Evolutionary conservation across 1,140 invertebrate species (phyloP), one percentile per base, ranked within the genome.

Genomic region (Gonatopus flavifemur): DNA sequence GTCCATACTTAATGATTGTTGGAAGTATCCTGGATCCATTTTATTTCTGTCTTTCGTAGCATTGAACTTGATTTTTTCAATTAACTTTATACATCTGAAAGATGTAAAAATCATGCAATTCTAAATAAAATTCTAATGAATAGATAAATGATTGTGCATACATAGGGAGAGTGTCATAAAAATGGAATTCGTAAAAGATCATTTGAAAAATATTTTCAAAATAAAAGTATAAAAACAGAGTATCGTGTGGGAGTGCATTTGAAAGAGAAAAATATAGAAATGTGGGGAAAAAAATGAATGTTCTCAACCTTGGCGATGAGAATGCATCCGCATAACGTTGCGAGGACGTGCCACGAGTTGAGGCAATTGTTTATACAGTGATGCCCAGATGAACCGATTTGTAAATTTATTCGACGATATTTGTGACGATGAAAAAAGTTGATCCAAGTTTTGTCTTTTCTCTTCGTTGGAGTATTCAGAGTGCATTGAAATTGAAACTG

Each of bases 1-100:
- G 16, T 78, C 69, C 55, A 74, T 66, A 36, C 75, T 71, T 32
- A 71, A 19, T 4, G 73, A 66, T 24, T 72, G 41, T 22, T 57
- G 63, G 39, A 73, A 76, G 36, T 67, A 75, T 45, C 32, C 59
- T 13, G 64, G 57, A 48, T 62, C 69, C 66, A 75, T 69, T 30
- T 59, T 57, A 47, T 39, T 46, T 38, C 38, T 32, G 16, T 32
- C 36, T 13, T 16, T 25, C 36, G 15, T 42, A 35, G 15, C 5
- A 25, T 49, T 37, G 5, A 24, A 21, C 7, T 28, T 36, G 0
- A 8, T 19, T 33, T 20, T 31, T 41, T 15, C 22, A 24, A 28
- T 50, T 19, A 28, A 39, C 15, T 36, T 32, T 21, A 47, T 24
- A 55, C 44, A 64, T 60, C 52, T 65, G n/a, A n/a, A n/a, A 46